Conservation (phyloP, 2,113 vertebrate genomes). For the Rhagologus leucostigma region DNA sequence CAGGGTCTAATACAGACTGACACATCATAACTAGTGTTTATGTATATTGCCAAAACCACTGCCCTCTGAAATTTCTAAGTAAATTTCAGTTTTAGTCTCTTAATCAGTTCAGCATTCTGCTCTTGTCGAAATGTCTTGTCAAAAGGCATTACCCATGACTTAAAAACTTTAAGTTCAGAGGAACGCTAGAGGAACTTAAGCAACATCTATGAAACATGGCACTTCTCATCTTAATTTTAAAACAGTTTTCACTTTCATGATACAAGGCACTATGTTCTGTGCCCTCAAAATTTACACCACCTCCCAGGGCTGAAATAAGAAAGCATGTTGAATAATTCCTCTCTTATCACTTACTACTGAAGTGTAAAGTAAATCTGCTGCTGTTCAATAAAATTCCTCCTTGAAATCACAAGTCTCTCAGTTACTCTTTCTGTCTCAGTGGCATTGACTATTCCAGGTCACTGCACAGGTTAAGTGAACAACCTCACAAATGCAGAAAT, state of each 20-base stretch:
- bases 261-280: neutral
- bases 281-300: neutral
- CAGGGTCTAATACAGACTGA: constrained; percentile 38
- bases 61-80: neutral
- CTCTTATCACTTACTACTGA: constrained; percentile 20
- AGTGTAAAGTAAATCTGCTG: constrained; percentile 62
- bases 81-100: constrained; percentile 24
- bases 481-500: constrained; percentile 70
- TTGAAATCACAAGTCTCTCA: constrained; percentile 36
- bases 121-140: neutral
- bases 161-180: neutral
- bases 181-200: neutral
- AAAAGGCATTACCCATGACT: neutral
- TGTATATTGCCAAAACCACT: neutral
- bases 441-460: constrained; percentile 69
- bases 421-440: constrained; percentile 52
- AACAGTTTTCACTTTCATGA: constrained; percentile 4
- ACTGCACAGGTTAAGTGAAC: constrained; percentile 73
- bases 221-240: constrained; percentile 28
- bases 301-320: neutral
- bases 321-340: constrained; percentile 35
- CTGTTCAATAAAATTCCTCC: constrained; percentile 50
- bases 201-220: neutral
- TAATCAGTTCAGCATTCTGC: constrained; percentile 22
- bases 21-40: constrained; percentile 51